phyloP scores from a whole-genome alignment of 2,797 vertebrate species.

The Gymnocypris eckloni region DNA sequence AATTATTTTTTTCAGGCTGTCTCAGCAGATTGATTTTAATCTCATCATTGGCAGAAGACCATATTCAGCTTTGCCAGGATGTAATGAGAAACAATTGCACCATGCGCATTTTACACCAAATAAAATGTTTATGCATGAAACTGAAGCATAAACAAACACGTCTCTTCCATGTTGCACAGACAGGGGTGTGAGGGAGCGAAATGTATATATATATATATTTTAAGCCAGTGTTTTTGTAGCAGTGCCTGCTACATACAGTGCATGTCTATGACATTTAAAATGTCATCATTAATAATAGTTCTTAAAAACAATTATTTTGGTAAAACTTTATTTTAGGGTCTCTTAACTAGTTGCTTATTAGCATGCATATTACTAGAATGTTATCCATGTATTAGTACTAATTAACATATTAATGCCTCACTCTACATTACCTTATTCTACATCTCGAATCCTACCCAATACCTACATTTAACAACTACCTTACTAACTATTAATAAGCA shows the following conservation, averaged over 20 bases:
- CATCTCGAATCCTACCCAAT: no score
- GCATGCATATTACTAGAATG: no score
- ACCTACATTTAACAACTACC: no score
- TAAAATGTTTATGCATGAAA: background rate
- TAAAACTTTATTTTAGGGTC: no score
- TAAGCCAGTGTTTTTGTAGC: background rate
- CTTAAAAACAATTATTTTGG: background rate
- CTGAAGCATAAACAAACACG: background rate
- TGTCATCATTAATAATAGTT: background rate
- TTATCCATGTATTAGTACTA: no score
- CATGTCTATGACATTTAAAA: background rate
- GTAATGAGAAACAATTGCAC: constrained; percentile 4
- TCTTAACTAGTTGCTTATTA: no score
- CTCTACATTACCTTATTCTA: no score
- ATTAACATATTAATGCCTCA: no score
- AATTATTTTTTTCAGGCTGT: constrained; percentile 63
- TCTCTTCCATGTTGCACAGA: background rate
- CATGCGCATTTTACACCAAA: background rate
- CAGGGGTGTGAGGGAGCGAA: background rate
- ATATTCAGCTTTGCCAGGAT: background rate
- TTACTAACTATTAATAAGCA: no score
- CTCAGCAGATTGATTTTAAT: constrained; percentile 57
- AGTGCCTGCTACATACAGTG: background rate
- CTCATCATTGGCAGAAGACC: constrained; percentile 8
- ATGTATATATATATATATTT: background rate